Evolutionary conservation across 1,140 invertebrate genomes (phyloP).

Genomic region (Apis cerana): DNA sequence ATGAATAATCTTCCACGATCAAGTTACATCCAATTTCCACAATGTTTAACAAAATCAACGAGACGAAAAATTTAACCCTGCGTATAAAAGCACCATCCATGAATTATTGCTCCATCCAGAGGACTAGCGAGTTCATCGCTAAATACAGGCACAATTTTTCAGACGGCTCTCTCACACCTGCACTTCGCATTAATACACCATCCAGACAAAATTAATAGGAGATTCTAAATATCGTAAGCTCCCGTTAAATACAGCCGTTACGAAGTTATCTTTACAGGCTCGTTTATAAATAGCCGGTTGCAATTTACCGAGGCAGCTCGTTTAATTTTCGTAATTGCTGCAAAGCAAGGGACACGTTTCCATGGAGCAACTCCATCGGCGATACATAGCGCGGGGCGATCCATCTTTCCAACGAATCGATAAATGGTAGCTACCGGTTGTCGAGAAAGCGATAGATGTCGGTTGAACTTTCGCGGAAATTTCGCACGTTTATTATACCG

Average conservation of each 20-base stretch:
- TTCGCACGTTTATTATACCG: slow-evolving; percentile 59
- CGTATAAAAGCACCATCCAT: background rate
- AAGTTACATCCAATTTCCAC: background rate
- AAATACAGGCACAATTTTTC: slow-evolving; percentile 13
- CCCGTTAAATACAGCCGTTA: slow-evolving; percentile 38
- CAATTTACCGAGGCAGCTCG: slow-evolving; percentile 23
- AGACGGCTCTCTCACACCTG: no score
- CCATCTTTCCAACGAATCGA: slow-evolving; percentile 28
- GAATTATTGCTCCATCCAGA: background rate
- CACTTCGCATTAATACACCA: background rate
- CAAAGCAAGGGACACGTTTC: slow-evolving; percentile 1
- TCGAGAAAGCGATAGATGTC: slow-evolving; percentile 41
- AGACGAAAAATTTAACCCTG: background rate
- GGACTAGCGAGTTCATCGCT: background rate
- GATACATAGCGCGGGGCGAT: slow-evolving; percentile 15
- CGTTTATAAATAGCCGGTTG: slow-evolving; percentile 32
- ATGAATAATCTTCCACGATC: background rate
- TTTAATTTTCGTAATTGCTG: slow-evolving; percentile 45
- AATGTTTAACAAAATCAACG: background rate
- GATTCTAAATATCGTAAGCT: slow-evolving; percentile 30
- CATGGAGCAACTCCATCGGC: background rate
- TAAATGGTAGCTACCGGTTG: slow-evolving; percentile 19
- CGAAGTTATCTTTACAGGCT: slow-evolving; percentile 17
- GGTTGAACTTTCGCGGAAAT: slow-evolving; percentile 51
- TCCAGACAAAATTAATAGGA: slow-evolving; percentile 11